Percentiles rank a stretch among this genome's conserved stretches.
phyloP scores from a whole-genome alignment of 2,113 vertebrate species.

The Phrynosoma platyrhinos region DNA sequence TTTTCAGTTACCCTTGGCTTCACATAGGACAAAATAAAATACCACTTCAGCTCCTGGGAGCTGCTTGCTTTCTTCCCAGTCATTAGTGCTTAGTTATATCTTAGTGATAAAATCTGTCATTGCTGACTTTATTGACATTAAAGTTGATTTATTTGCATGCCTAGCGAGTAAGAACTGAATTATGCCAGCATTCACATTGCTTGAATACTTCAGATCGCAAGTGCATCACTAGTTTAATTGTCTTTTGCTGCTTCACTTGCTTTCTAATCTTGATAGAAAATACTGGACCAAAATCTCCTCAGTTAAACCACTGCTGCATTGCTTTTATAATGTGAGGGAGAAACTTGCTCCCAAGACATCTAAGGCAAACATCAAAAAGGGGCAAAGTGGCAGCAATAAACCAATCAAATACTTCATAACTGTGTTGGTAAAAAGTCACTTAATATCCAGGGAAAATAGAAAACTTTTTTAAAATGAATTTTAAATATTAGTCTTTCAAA shows the following conservation, averaged over 20 bases:
- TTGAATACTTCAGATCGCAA: constrained; percentile 73
- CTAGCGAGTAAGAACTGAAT: constrained; percentile 73
- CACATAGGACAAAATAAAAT: constrained; percentile 79
- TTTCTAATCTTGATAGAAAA: constrained; percentile 73
- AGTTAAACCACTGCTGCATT: constrained; percentile 50
- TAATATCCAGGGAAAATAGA: not conserved
- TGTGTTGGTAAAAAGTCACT: not conserved
- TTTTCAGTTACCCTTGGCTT: constrained; percentile 80
- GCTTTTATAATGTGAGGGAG: constrained; percentile 17
- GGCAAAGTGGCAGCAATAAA: constrained; percentile 16
- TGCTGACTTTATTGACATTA: constrained; percentile 81
- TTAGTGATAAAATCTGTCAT: constrained; percentile 80
- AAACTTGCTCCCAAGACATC: constrained; percentile 46
- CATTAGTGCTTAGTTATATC: constrained; percentile 79
- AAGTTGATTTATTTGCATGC: constrained; percentile 78
- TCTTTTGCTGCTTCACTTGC: constrained; percentile 79
- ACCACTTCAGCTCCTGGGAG: constrained; percentile 71
- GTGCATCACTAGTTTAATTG: constrained; percentile 74
- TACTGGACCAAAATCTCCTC: constrained; percentile 62
- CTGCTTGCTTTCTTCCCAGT: constrained; percentile 70
- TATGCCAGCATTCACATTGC: constrained; percentile 70
- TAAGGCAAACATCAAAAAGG: constrained; percentile 28
- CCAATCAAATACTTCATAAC: not conserved
- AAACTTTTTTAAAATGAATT: not conserved
- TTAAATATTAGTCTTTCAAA: constrained; percentile 2